These are phyloP conservation scores for Druon quercuslanigerum DNA, from an alignment of 1,140 invertebrate species.

Conservation along the genomic window DNA sequence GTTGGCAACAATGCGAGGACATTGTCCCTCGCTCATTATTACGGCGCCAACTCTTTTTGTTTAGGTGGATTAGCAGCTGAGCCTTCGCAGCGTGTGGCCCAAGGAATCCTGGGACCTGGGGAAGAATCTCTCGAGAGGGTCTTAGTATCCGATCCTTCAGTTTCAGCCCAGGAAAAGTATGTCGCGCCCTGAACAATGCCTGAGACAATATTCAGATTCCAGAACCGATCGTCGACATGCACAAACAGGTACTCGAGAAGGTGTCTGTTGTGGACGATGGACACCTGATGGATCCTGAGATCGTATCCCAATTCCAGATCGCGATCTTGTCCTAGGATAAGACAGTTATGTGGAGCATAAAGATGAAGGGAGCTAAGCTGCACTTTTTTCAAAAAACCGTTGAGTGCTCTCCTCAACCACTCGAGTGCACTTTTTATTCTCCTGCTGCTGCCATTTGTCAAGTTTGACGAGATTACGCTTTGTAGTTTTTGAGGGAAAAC, in stretches of 20 bases:
- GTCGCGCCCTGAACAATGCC: slow-evolving; percentile 21
- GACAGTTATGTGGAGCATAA: slow-evolving; percentile 29
- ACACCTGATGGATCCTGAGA: slow-evolving; percentile 25
- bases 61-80: slow-evolving; percentile 54
- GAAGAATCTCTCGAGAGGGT: not conserved
- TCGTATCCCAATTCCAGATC: slow-evolving; percentile 11
- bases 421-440: slow-evolving; percentile 26
- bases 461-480: slow-evolving; percentile 23
- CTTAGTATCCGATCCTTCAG: slow-evolving; percentile 33
- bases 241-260: slow-evolving; percentile 32
- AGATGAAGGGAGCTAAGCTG: slow-evolving; percentile 27
- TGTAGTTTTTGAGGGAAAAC: slow-evolving; percentile 14
- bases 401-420: slow-evolving; percentile 9
- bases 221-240: slow-evolving; percentile 15
- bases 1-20: slow-evolving; percentile 47
- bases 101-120: slow-evolving; percentile 16
- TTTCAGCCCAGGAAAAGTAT: slow-evolving; percentile 30
- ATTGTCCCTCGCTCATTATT: slow-evolving; percentile 53
- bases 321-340: slow-evolving; percentile 22
- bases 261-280: slow-evolving; percentile 28
- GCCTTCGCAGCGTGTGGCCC: slow-evolving; percentile 44
- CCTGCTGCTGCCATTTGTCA: slow-evolving; percentile 25
- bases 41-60: slow-evolving; percentile 64
- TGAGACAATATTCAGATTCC: slow-evolving; percentile 38
- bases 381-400: slow-evolving; percentile 23